Conservation (phyloP, 2,113 vertebrate genomes). For the Solenodon paradoxus region DNA sequence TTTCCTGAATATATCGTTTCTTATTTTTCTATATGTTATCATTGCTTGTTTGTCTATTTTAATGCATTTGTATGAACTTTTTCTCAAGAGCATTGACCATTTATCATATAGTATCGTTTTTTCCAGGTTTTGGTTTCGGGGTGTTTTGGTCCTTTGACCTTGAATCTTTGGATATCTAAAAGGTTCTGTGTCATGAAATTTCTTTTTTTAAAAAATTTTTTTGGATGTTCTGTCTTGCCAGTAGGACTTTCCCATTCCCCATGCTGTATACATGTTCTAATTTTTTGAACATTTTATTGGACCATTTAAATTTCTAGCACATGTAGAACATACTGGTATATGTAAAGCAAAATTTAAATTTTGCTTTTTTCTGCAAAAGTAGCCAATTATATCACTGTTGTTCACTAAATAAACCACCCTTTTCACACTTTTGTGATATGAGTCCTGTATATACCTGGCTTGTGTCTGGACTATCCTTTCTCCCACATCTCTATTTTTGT, state of each 20-base stretch:
- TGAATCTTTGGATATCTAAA: neutral
- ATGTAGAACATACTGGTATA: neutral
- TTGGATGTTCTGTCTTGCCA: neutral
- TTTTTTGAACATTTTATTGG: neutral
- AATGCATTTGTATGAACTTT: neutral
- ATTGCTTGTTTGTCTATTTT: neutral
- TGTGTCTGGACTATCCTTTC: neutral
- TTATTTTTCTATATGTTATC: no score
- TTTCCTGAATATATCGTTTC: no score
- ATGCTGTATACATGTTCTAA: neutral
- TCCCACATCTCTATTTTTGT: neutral
- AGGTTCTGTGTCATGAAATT: slow-evolving; percentile 4
- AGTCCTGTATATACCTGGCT: neutral
- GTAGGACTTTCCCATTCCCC: neutral
- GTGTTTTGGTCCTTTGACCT: neutral
- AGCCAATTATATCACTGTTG: neutral
- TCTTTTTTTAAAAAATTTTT: neutral
- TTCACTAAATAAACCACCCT: neutral
- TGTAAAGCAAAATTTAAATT: neutral
- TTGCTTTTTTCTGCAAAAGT: neutral
- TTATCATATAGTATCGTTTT: slow-evolving; percentile 1
- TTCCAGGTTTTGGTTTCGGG: neutral
- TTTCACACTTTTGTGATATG: neutral
- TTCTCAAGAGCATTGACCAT: neutral
- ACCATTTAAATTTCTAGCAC: neutral